Percentiles rank a stretch among this genome's conserved stretches.
Evolutionary conservation across 2,113 vertebrate species (phyloP).

Genomic region (Rhinoderma darwinii): DNA sequence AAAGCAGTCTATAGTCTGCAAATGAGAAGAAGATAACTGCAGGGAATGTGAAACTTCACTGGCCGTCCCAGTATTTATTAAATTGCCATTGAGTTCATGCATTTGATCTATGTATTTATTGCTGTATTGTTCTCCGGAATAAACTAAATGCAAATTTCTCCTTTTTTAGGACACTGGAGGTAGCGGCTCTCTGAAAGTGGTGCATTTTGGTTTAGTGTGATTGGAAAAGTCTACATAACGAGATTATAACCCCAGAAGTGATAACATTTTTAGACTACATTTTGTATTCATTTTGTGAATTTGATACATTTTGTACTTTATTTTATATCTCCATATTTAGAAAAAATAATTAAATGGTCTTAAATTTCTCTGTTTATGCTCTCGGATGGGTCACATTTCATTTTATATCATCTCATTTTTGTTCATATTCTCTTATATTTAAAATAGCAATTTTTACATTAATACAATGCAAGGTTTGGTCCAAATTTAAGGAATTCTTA

Average conservation of each 20-base stretch:
- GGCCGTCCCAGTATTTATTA: too few species aligned
- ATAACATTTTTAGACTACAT: neutral
- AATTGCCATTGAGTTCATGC: neutral
- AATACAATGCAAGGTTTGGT: neutral
- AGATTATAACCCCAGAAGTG: neutral
- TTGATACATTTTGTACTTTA: neutral
- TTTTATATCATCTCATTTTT: neutral
- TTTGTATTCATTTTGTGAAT: neutral
- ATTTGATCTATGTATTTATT: neutral
- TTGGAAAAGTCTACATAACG: neutral
- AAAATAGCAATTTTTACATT: neutral
- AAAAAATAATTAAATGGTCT: neutral
- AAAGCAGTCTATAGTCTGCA: neutral
- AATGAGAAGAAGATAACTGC: neutral
- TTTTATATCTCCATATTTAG: neutral
- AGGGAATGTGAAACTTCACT: neutral
- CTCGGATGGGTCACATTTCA: neutral
- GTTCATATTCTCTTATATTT: neutral
- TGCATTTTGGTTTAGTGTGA: slow-evolving; percentile 87
- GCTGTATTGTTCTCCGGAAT: slow-evolving; percentile 42
- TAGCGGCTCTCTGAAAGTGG: slow-evolving; percentile 74
- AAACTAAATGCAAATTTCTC: neutral
- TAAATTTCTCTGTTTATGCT: neutral
- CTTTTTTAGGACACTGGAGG: slow-evolving; percentile 69
- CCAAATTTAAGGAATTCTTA: neutral